Percentiles rank a stretch among this genome's conserved stretches.
These are phyloP conservation scores for Diabrotica virgifera DNA, from an alignment of 1,140 invertebrate species.

Conservation along the genomic window DNA sequence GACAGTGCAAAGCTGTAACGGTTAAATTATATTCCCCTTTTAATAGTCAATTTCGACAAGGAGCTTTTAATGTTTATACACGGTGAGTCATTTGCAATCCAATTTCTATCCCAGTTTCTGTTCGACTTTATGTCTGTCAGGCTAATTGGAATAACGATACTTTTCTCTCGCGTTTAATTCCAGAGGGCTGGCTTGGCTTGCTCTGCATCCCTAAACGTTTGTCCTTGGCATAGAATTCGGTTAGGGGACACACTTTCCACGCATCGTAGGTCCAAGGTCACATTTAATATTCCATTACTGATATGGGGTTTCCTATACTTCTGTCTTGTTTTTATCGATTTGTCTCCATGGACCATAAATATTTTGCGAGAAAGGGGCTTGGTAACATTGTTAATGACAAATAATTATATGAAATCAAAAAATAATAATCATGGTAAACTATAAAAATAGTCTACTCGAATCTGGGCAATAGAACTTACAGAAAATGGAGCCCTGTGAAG, in stretches of 20 bases:
- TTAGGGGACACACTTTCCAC: slow-evolving; percentile 12
- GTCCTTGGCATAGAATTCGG: slow-evolving; percentile 16
- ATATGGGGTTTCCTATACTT: slow-evolving; percentile 6
- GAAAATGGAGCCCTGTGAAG: too few relatives aligned
- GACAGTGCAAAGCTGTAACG: too few relatives aligned
- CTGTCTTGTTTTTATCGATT: slow-evolving; percentile 11
- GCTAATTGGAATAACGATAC: slow-evolving; percentile 15
- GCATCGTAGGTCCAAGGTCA: slow-evolving; percentile 9
- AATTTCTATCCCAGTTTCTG: slow-evolving; percentile 5
- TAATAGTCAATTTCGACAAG: neutral
- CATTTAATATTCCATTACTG: slow-evolving; percentile 17
- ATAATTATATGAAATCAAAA: too few relatives aligned
- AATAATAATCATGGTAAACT: too few relatives aligned
- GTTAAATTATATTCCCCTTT: neutral
- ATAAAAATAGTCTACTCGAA: too few relatives aligned
- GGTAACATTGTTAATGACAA: too few relatives aligned
- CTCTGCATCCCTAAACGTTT: slow-evolving; percentile 12
- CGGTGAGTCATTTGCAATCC: slow-evolving; percentile 3
- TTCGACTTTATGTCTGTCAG: slow-evolving; percentile 5
- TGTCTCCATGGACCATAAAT: neutral
- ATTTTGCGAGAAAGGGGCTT: neutral
- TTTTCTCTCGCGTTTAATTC: slow-evolving; percentile 6
- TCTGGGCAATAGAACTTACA: too few relatives aligned
- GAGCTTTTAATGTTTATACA: slow-evolving; percentile 1
- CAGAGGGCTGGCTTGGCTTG: neutral